Base-by-base conservation (phyloP, 1,140 invertebrate species). In the Maniola jurtina region DNA sequence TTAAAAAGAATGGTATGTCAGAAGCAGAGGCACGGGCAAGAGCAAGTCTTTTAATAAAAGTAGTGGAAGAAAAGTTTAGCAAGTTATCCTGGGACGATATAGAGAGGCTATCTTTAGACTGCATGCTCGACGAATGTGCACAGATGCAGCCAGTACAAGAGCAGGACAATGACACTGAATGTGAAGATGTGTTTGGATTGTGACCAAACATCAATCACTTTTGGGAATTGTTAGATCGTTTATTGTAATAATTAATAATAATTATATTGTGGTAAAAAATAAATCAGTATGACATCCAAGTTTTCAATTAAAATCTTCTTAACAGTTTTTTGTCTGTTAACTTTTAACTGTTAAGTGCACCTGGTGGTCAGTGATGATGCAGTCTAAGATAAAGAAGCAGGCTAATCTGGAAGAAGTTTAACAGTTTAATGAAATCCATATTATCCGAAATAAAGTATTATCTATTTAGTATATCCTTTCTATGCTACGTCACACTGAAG, bases 31-130 rank as follows among this genome's bases (percentile, higher is more conserved):
- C 89, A 0, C 70, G 66, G 36, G 72, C 64, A 67, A 64, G 81
- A 56, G 79, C 83, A 15, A 76, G 77, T 36, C 64, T 69, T 15
- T 63, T 88, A 15, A 7, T 86, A 15, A 76, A 68, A 67, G 56
- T 83, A 60, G 67, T 87, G 42, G 72, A 87, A 64, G 79, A 85
- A n/a, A 88, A 90, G 60, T 81, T 90, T 61, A 71, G 80, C 36
- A 81, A 82, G 68, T 69, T 90, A 57, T 91, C 89, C 38, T 89
- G 80, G 86, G 87, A 90, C 73, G 88, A 90, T 66, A 76, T 90
- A 65, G 85, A 90, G 40, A 71, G 64, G 52, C 64, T 87, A 45
- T 73, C 75, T 25, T 45, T 72, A 8, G 79, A 82, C 59, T 83
- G 79, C 42, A 61, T 85, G 66, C n/a, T 76, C n/a, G 73, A 81